Evolutionary conservation across 1,140 invertebrate genomes (phyloP).

Genomic region (Lepidurus packardi): DNA sequence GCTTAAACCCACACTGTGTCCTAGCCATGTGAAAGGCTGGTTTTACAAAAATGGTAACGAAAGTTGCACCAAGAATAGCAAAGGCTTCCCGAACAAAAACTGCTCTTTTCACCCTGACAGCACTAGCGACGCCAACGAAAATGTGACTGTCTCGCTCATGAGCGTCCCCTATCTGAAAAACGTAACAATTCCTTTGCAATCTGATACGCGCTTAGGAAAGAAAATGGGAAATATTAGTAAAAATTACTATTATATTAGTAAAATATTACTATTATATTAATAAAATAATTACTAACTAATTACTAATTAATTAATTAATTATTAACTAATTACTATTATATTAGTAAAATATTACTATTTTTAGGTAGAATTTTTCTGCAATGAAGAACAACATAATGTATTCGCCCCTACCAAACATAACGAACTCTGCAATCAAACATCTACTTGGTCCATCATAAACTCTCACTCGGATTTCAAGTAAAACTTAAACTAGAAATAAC

Average conservation of each 20-base stretch:
- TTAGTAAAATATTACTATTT: too few relatives aligned
- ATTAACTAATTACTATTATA: too few relatives aligned
- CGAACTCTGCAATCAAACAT: constrained; percentile 43
- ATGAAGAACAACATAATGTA: constrained; percentile 43
- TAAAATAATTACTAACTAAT: not conserved
- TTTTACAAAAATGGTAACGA: not conserved
- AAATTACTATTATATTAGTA: too few relatives aligned
- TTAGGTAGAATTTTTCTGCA: constrained; percentile 43
- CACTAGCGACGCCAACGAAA: not conserved
- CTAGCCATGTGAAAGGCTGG: not conserved
- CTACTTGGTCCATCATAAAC: constrained; percentile 45
- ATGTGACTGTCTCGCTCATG: constrained; percentile 2
- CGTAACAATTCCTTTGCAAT: not conserved
- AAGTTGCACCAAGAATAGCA: not conserved
- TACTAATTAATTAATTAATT: too few relatives aligned
- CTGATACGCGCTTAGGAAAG: not conserved
- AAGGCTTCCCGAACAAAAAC: not conserved
- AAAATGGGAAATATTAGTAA: not conserved
- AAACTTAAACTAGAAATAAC: not conserved
- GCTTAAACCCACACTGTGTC: not conserved
- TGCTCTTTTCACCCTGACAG: not conserved
- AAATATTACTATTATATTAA: too few relatives aligned
- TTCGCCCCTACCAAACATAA: constrained; percentile 47
- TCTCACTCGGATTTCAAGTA: constrained; percentile 44
- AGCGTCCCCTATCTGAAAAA: constrained; percentile 23